A percentile compares a stretch with the other conserved stretches of the same genome.
Conservation (phyloP, 1,140 invertebrate species). For the Oscheius sp. region DNA sequence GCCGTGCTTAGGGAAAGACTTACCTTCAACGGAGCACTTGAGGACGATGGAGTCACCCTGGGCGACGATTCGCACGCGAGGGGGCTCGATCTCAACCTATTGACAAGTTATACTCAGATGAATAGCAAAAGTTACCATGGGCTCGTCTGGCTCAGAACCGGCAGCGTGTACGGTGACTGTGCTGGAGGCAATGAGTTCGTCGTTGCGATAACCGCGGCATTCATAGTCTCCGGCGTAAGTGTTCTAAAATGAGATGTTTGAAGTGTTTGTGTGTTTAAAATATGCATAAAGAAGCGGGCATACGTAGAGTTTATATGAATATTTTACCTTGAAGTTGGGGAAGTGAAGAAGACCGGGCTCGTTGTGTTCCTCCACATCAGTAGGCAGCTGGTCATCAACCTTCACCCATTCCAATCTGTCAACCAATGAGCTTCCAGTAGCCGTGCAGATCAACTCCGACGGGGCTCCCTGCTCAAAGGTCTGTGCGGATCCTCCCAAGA, state of each 20-base stretch:
- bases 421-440: conserved; percentile 53
- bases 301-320: too few relatives aligned
- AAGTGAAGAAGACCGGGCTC: conserved; percentile 58
- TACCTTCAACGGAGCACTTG: conserved; percentile 58
- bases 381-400: conserved; percentile 42
- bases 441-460: conserved; percentile 54
- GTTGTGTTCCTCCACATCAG: conserved; percentile 54
- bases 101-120: not conserved
- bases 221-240: conserved; percentile 58
- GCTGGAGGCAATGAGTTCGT: conserved; percentile 52
- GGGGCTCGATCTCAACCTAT: conserved; percentile 56
- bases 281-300: conserved; percentile 6
- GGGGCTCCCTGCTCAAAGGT: conserved; percentile 55
- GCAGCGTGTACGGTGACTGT: conserved; percentile 50
- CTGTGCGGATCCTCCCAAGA: conserved; percentile 54
- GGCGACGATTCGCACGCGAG: conserved; percentile 54
- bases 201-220: conserved; percentile 55
- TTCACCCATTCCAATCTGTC: conserved; percentile 55
- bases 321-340: conserved; percentile 55
- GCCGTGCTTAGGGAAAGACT: conserved; percentile 25
- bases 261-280: too few relatives aligned
- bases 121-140: conserved; percentile 6
- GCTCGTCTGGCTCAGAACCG: conserved; percentile 39
- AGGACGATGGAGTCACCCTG: conserved; percentile 60
- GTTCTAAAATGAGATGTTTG: conserved; percentile 31